phyloP scores from a whole-genome alignment of 2,888 invertebrate species.

The Chalcis sispes region DNA sequence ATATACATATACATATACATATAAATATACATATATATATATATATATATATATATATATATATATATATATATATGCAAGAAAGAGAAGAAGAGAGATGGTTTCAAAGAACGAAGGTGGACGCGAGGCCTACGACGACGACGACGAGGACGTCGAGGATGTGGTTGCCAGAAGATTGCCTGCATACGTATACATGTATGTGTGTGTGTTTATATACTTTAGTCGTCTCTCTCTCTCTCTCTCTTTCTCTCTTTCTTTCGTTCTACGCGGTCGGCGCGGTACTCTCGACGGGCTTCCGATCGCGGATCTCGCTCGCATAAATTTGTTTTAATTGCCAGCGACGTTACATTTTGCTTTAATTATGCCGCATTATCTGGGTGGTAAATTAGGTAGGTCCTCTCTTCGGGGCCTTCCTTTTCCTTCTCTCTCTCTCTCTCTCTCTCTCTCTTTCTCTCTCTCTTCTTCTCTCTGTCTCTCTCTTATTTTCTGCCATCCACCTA shows the following conservation, averaged over 20 bases:
- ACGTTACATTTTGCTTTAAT: conserved; percentile 77
- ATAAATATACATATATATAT: neutral
- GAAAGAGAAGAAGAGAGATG: conserved; percentile 1
- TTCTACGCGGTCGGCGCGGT: conserved; percentile 23
- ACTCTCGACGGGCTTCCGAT: conserved; percentile 67
- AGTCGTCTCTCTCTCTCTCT: conserved; percentile 28
- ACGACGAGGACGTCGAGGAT: conserved; percentile 57
- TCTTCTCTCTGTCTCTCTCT: conserved; percentile 49
- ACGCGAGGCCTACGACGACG: conserved; percentile 61
- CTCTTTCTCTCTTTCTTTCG: conserved; percentile 37
- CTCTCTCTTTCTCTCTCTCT: conserved; percentile 48
- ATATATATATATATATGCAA: conserved; percentile 1
- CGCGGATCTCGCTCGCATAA: conserved; percentile 77
- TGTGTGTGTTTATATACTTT: neutral
- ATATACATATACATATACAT: neutral
- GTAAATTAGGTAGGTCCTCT: conserved; percentile 76
- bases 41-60: conserved; percentile 15
- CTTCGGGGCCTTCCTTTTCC: neutral
- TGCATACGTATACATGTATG: no score
- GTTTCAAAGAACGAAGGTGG: conserved; percentile 34
- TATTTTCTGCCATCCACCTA: conserved; percentile 23
- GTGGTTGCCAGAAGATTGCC: conserved; percentile 52
- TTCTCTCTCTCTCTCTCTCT: conserved; percentile 40
- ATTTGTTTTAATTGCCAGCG: conserved; percentile 77
- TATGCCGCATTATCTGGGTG: conserved; percentile 77